Evolutionary conservation across 2,113 vertebrate genomes (phyloP).

Genomic region (Trematocara unimaculatum): DNA sequence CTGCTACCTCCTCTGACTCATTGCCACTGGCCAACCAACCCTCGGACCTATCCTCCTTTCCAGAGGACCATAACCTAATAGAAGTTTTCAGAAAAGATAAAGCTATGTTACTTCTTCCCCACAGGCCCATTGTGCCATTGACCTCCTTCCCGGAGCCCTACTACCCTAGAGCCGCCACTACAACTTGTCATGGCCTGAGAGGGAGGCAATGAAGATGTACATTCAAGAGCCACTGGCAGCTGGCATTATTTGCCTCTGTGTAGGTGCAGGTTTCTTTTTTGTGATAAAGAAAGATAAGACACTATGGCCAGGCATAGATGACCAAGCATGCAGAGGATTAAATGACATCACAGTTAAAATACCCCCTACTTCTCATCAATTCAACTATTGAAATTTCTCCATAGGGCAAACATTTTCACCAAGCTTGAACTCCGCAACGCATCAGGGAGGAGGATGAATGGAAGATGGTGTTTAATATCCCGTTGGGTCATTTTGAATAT

Average conservation of each 20-base stretch:
- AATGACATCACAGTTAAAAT: not conserved
- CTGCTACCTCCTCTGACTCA: not conserved
- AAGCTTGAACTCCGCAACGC: not conserved
- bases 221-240: not conserved
- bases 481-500: not conserved
- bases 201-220: not conserved
- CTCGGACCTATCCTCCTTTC: not conserved
- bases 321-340: not conserved
- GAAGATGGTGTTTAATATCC: not conserved
- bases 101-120: not conserved
- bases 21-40: not conserved
- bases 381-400: not conserved
- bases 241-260: not conserved
- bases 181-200: not conserved
- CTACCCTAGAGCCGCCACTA: not conserved
- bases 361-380: not conserved
- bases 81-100: not conserved
- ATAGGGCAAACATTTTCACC: not conserved
- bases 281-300: not conserved
- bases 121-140: not conserved
- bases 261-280: not conserved
- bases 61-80: not conserved
- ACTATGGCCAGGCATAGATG: not conserved
- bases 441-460: not conserved
- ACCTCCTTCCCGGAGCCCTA: not conserved